Base-by-base conservation (phyloP, 2,797 vertebrate genomes). In the Melanotaenia boesemani region DNA sequence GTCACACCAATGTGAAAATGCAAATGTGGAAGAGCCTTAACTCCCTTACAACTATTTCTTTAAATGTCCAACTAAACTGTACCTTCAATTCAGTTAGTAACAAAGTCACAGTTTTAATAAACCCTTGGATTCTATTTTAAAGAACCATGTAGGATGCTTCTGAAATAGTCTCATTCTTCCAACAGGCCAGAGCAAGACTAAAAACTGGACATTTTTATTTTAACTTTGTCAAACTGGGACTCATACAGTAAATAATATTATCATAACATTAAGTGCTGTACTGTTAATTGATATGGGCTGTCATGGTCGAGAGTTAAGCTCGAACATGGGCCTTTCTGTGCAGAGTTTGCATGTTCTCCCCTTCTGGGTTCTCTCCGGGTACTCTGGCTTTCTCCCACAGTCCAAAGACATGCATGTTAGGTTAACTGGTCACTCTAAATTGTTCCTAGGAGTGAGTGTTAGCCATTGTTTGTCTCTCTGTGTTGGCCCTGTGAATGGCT, bases 1-100 rank as follows among this genome's bases (percentile, higher is more conserved):
- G 59, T 64, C 61, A 58, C 34, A 54, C 32, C 34, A 48, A 34
- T 58, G 32, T 37, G 34, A 41, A 63, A 50, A 13, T 41, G n/a
- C 16, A 39, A 55, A 50, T 37, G n/a, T 39, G 3, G 12, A 55
- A 28, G 15, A 44, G 16, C 41, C 5, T 44, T 44, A 18, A 44
- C 16, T 44, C 41, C 39, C 4, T 41, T 41, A 41, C 12, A 15
- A 41, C 3, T 41, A 41, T 5, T 18, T 22, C 20, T 63, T 46
- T 57, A 24, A 55, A 30, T 16, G 20, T 24, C 37, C 1, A 34
- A 52, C 36, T 57, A 5, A 18, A 56, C 26, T 28, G 24, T 11
- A 26, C 54, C 32, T 54, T 66, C 15, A 20, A 55, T 55, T 56
- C 52, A 24, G 37, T 56, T 36, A 24, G 24, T 41, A 60, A 12